Percentiles rank a stretch among this genome's conserved stretches.
phyloP scores from a whole-genome alignment of 2,113 vertebrate species.

The Sterrhoptilus dennistouni region DNA sequence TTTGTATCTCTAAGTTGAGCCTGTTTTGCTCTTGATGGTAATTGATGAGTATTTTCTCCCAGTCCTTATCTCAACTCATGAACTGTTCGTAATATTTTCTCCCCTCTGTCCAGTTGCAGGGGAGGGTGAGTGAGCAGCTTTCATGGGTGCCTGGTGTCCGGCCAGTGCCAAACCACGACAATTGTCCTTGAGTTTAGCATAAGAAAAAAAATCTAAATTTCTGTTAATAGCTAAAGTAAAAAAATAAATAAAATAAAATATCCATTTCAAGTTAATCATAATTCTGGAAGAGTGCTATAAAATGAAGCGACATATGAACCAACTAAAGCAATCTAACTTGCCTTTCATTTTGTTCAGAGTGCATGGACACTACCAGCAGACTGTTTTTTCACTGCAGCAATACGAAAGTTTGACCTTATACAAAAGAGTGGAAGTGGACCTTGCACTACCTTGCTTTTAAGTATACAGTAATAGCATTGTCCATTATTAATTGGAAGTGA shows the following conservation, averaged over 20 bases:
- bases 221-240: neutral
- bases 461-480: neutral
- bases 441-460: neutral
- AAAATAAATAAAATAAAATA: neutral
- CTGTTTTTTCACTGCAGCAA: neutral
- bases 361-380: neutral
- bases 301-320: neutral
- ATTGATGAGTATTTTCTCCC: no score
- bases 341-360: neutral
- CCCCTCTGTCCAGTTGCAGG: no score
- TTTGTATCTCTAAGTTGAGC: no score
- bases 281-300: neutral
- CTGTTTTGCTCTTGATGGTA: no score
- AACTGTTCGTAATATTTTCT: no score
- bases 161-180: neutral
- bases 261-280: neutral
- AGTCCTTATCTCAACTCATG: no score
- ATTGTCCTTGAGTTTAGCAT: neutral
- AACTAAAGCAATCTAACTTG: neutral
- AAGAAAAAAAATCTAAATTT: neutral
- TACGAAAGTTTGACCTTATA: neutral
- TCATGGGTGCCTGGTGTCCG: neutral
- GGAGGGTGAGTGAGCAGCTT: neutral
- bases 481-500: neutral
- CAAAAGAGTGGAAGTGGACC: neutral